A percentile compares a stretch with the other conserved stretches of the same genome.
Conservation (phyloP, 1,140 invertebrate species). For the Grapholita molesta region DNA sequence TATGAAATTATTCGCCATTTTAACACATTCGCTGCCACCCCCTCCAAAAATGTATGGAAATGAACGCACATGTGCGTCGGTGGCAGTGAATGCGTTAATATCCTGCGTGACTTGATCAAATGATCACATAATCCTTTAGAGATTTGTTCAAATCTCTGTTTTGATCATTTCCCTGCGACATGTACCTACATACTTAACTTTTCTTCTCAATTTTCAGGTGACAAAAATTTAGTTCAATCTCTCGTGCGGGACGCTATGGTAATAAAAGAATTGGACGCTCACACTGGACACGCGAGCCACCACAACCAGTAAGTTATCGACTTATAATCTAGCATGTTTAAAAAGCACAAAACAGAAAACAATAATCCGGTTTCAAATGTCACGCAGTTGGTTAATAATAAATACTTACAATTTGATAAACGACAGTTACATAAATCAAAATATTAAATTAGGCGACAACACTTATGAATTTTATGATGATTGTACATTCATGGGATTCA, state of each 20-base stretch:
- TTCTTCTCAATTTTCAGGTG: constrained; percentile 76
- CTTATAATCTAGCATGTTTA: constrained; percentile 33
- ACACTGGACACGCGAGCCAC: constrained; percentile 72
- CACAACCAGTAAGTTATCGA: constrained; percentile 68
- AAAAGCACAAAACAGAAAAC: constrained; percentile 13
- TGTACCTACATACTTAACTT: neutral
- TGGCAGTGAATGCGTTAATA: no score
- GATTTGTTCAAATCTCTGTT: no score
- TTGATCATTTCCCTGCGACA: no score
- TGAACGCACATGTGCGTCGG: no score
- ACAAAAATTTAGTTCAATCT: constrained; percentile 90
- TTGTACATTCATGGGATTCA: no score
- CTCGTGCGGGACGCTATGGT: constrained; percentile 90
- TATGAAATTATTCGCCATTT: no score
- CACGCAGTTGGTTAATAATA: neutral
- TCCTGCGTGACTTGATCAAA: no score
- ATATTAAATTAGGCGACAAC: neutral
- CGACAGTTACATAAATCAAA: neutral
- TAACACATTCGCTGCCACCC: no score
- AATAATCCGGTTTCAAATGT: neutral
- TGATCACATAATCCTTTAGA: no score
- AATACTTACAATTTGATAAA: neutral
- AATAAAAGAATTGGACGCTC: constrained; percentile 86
- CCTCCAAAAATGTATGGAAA: no score
- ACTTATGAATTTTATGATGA: neutral